A percentile compares a stretch with the other conserved stretches of the same genome.
These are phyloP conservation scores for Spodoptera litura DNA, from an alignment of 1,140 invertebrate genomes.

Conservation along the genomic window DNA sequence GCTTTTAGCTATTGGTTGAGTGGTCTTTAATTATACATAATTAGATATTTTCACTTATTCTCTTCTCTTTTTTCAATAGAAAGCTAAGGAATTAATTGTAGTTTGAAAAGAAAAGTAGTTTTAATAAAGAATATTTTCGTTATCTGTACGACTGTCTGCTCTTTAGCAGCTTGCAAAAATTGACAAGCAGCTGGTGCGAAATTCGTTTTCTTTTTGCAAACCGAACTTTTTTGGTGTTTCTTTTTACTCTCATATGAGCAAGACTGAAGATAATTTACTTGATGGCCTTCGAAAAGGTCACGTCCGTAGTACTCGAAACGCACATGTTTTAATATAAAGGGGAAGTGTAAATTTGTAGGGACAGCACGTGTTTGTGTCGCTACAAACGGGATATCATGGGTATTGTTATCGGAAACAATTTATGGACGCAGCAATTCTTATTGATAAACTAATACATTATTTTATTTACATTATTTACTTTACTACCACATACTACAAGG, in stretches of 20 bases:
- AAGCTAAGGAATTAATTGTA: too few species aligned
- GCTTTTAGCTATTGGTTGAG: conserved; percentile 7
- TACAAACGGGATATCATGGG: background rate
- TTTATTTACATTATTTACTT: too few species aligned
- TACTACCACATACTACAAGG: too few species aligned
- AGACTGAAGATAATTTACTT: conserved; percentile 20
- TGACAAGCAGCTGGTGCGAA: conserved; percentile 19
- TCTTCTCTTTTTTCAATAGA: too few species aligned
- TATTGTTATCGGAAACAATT: too few species aligned
- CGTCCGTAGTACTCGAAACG: conserved; percentile 19
- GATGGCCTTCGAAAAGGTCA: conserved; percentile 34
- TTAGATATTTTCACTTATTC: background rate
- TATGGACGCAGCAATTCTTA: too few species aligned
- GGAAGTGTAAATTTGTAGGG: background rate
- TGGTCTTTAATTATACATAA: background rate
- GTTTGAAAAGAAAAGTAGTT: background rate
- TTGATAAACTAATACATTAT: too few species aligned
- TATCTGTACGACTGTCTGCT: background rate
- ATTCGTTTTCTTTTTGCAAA: conserved; percentile 5
- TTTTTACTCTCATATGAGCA: conserved; percentile 11
- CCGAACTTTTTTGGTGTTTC: background rate
- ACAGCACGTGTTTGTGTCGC: conserved; percentile 1
- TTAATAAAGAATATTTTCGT: background rate
- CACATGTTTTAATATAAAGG: background rate
- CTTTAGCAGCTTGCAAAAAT: conserved; percentile 16